These are phyloP conservation scores for Scaptomyza cyrtandrae DNA, from an alignment of 2,888 invertebrate genomes.

Conservation along the genomic window DNA sequence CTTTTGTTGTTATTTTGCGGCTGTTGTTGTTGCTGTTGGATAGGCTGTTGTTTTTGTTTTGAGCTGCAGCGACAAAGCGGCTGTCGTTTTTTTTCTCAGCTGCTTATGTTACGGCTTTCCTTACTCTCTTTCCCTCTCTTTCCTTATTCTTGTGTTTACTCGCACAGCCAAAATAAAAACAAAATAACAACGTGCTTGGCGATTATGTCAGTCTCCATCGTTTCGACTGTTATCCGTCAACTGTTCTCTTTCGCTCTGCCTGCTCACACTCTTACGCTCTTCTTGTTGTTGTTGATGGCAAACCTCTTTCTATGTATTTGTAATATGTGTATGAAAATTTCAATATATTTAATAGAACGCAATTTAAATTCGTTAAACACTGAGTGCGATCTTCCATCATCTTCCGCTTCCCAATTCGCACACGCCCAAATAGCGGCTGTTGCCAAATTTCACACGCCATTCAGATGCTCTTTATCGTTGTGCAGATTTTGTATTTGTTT, in stretches of 20 bases:
- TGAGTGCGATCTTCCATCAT: conserved; percentile 34
- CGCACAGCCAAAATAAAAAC: conserved; percentile 55
- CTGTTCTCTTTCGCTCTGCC: conserved; percentile 23
- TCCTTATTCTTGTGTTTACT: conserved; percentile 28
- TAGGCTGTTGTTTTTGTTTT: conserved; percentile 49
- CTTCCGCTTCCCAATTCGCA: conserved; percentile 33
- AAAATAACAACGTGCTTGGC: conserved; percentile 56
- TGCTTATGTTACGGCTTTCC: conserved; percentile 52
- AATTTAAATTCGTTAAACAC: conserved; percentile 66
- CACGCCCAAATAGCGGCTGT: conserved; percentile 17
- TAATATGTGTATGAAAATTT: conserved; percentile 46
- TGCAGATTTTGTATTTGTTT: conserved; percentile 17
- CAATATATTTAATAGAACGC: conserved; percentile 68
- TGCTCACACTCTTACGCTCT: conserved; percentile 26
- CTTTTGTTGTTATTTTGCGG: conserved; percentile 70
- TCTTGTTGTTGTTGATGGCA: conserved; percentile 26
- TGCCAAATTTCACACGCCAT: conserved; percentile 30
- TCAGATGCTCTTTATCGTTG: conserved; percentile 14
- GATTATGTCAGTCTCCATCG: conserved; percentile 63
- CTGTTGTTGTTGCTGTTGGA: conserved; percentile 25
- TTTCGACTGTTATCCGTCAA: conserved; percentile 35
- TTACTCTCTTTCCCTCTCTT: conserved; percentile 37
- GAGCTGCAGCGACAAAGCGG: conserved; percentile 58
- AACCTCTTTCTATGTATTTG: conserved; percentile 41
- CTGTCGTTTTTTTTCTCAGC: conserved; percentile 56